These are phyloP conservation scores for Polymixis lichenea DNA, from an alignment of 2,888 invertebrate species.

Conservation along the genomic window DNA sequence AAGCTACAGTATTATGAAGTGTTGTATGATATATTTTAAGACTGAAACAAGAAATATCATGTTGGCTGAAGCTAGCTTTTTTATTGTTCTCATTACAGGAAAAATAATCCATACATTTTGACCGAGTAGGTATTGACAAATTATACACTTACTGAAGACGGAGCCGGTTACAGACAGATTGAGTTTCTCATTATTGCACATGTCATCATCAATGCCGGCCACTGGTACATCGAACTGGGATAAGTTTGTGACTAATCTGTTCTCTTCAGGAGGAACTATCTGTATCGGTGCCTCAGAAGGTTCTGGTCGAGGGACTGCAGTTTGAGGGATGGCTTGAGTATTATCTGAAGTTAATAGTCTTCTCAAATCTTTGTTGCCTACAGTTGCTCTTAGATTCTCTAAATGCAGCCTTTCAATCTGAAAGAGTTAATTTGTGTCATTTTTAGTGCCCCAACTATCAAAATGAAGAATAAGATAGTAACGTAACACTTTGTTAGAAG, in stretches of 20 bases:
- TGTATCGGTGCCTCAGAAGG: neutral
- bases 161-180: conserved; percentile 74
- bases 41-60: no score
- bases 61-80: no score
- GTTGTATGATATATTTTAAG: no score
- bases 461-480: neutral
- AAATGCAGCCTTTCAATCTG: conserved; percentile 84
- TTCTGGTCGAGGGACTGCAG: neutral
- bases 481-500: neutral
- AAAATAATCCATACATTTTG: no score
- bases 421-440: conserved; percentile 26
- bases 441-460: neutral
- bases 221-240: conserved; percentile 32
- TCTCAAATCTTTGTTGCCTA: conserved; percentile 14
- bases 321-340: conserved; percentile 2
- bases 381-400: conserved; percentile 74
- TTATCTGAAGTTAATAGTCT: neutral
- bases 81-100: no score
- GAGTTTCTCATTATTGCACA: conserved; percentile 76
- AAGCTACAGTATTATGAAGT: no score
- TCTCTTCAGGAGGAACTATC: neutral
- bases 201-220: conserved; percentile 62
- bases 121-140: neutral
- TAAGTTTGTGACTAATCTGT: neutral
- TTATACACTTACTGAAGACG: conserved; percentile 72